Percentiles rank a stretch among this genome's conserved stretches.
Conservation (phyloP, 2,113 vertebrate species). For the Chaetodon auriga region DNA sequence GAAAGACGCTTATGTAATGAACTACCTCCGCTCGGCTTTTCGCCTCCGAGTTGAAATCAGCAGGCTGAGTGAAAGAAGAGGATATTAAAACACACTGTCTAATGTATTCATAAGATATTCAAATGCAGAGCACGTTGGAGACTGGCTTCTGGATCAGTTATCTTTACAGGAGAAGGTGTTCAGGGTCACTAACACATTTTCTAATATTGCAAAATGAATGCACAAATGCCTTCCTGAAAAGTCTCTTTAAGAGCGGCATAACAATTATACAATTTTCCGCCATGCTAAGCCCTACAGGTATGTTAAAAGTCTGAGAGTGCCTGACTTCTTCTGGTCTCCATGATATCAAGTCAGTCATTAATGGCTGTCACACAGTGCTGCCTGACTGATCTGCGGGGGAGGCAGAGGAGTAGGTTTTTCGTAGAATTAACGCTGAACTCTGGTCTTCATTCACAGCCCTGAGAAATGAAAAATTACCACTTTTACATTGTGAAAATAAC, state of each 20-base stretch:
- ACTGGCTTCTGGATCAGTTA: slow-evolving; percentile 81
- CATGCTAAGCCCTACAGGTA: slow-evolving; percentile 70
- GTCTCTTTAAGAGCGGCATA: slow-evolving; percentile 64
- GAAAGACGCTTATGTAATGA: slow-evolving; percentile 70
- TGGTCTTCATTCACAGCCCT: slow-evolving; percentile 25
- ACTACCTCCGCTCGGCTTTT: slow-evolving; percentile 65
- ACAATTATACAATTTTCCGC: slow-evolving; percentile 77
- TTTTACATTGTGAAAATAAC: slow-evolving; percentile 43
- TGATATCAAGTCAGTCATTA: slow-evolving; percentile 79
- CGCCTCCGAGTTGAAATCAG: slow-evolving; percentile 67
- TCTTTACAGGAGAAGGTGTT: slow-evolving; percentile 77
- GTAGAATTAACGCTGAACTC: slow-evolving; percentile 29
- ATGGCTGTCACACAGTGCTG: slow-evolving; percentile 66
- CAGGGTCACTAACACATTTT: slow-evolving; percentile 78
- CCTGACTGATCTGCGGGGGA: slow-evolving; percentile 55
- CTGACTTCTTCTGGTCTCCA: slow-evolving; percentile 64
- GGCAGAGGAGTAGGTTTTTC: slow-evolving; percentile 18
- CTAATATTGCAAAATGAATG: slow-evolving; percentile 76
- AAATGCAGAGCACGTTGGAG: slow-evolving; percentile 65
- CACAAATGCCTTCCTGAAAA: slow-evolving; percentile 71
- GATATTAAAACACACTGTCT: slow-evolving; percentile 81
- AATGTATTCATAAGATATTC: slow-evolving; percentile 84
- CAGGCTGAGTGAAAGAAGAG: slow-evolving; percentile 73
- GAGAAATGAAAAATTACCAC: slow-evolving; percentile 25
- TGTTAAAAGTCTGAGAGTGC: slow-evolving; percentile 75